Conservation (phyloP, 2,888 invertebrate species). For the Lymantria dispar region DNA sequence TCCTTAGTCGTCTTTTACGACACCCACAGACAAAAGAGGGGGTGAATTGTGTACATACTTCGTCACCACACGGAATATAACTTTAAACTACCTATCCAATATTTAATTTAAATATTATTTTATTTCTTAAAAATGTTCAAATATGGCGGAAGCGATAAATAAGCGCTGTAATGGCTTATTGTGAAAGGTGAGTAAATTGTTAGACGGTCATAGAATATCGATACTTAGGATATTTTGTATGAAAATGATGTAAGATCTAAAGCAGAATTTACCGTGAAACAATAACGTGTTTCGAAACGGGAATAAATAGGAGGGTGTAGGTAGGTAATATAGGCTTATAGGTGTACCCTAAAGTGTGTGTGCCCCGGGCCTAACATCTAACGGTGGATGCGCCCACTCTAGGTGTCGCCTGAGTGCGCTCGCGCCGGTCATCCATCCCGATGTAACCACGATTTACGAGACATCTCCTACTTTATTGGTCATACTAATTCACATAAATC, state of each 20-base stretch:
- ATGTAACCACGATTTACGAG: constrained; percentile 70
- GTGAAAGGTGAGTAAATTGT: too few species aligned
- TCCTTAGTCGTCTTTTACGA: too few species aligned
- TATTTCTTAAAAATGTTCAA: too few species aligned
- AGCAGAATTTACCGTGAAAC: constrained; percentile 31
- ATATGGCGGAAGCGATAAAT: too few species aligned
- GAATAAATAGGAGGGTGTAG: constrained; percentile 33
- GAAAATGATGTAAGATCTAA: constrained; percentile 16
- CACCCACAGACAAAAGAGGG: too few species aligned
- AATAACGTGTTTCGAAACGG: constrained; percentile 15
- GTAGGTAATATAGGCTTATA: constrained; percentile 33
- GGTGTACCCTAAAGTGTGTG: constrained; percentile 34
- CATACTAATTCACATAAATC: constrained; percentile 75
- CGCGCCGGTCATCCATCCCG: constrained; percentile 58
- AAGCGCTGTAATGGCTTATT: too few species aligned
- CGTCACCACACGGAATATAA: too few species aligned
- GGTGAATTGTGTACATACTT: too few species aligned
- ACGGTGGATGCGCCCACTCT: constrained; percentile 75
- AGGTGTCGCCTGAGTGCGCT: constrained; percentile 61
- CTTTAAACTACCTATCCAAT: too few species aligned
- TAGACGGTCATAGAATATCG: too few species aligned
- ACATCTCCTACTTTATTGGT: constrained; percentile 75
- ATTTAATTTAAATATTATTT: too few species aligned
- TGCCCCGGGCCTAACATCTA: constrained; percentile 46
- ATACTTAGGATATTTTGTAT: neutral